Conservation (phyloP, 2,797 vertebrate genomes). For the Sarcophilus harrisii region DNA sequence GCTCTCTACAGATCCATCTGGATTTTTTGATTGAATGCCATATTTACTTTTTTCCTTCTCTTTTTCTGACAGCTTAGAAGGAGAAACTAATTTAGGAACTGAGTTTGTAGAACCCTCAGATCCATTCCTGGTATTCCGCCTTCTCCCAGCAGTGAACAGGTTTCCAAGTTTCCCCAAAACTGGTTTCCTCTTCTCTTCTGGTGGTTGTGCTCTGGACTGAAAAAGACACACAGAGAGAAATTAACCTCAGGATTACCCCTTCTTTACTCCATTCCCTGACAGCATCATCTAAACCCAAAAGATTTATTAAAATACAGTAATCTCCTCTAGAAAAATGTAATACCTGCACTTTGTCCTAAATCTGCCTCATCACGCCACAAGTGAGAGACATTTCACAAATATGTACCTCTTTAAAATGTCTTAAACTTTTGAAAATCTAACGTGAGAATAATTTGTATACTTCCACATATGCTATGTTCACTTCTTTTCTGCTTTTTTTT, state of each 20-base stretch:
- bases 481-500: too few relatives aligned
- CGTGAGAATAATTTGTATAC: neutral
- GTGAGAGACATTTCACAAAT: neutral
- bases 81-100: constrained; percentile 37
- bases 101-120: constrained; percentile 73
- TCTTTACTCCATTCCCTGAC: neutral
- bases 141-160: constrained; percentile 85
- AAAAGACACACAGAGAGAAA: constrained; percentile 71
- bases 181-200: constrained; percentile 87
- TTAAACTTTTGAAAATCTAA: neutral
- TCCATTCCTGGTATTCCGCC: constrained; percentile 80
- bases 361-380: neutral
- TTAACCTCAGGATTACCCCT: constrained; percentile 28
- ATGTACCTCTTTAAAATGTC: neutral
- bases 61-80: constrained; percentile 38
- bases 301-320: neutral
- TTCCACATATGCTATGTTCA: neutral
- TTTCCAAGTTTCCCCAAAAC: constrained; percentile 88
- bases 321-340: neutral
- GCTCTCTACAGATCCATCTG: neutral
- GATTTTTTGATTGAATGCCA: neutral
- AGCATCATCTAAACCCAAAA: neutral
- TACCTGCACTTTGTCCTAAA: neutral
- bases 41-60: constrained; percentile 19
- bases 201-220: constrained; percentile 85